Conservation (phyloP, 2,113 vertebrate genomes). For the Pachycephala philippinensis region DNA sequence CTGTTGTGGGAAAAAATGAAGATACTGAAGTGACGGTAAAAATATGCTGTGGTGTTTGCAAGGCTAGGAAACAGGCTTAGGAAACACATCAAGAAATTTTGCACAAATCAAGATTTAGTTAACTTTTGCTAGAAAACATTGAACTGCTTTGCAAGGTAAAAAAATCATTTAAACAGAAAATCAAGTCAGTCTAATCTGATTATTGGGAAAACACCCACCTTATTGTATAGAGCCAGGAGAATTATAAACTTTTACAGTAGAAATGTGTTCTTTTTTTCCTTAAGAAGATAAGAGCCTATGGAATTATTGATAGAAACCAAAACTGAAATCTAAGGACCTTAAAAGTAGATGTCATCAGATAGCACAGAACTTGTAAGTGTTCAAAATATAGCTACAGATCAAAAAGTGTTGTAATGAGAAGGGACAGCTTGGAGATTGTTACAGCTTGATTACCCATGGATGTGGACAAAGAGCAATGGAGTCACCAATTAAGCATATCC, state of each 20-base stretch:
- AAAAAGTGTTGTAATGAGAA: background rate
- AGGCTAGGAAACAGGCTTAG: background rate
- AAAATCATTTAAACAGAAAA: background rate
- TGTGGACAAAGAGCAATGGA: background rate
- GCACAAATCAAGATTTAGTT: background rate
- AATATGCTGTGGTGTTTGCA: background rate
- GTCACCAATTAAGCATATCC: background rate
- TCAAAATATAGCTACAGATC: background rate
- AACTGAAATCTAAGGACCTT: background rate
- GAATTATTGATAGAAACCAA: background rate
- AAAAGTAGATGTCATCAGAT: background rate
- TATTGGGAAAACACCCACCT: background rate
- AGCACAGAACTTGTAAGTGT: background rate
- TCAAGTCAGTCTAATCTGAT: background rate
- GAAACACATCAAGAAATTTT: background rate
- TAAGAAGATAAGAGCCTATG: background rate
- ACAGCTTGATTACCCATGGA: background rate
- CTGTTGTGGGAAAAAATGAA: background rate
- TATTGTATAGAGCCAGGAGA: background rate
- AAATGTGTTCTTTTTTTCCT: background rate
- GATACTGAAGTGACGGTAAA: background rate
- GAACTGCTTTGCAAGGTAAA: background rate
- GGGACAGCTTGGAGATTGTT: background rate
- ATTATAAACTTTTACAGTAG: background rate
- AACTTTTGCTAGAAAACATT: background rate